Conservation (phyloP, 2,113 vertebrate species). For the Corvus cornix region DNA sequence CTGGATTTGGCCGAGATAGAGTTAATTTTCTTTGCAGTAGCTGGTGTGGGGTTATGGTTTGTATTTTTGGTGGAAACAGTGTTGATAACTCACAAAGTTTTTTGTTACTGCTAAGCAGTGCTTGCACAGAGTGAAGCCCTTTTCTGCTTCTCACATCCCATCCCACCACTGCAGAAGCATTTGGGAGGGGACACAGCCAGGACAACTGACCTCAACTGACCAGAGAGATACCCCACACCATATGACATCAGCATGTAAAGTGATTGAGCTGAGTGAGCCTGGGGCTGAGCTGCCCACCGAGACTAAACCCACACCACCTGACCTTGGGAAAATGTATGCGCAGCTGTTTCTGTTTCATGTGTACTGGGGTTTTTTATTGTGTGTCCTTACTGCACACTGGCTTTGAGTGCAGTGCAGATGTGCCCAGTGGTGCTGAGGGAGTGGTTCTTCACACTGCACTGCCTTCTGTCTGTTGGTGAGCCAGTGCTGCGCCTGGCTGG, state of each 20-base stretch:
- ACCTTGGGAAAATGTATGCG: neutral
- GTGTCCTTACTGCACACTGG: neutral
- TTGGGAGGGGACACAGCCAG: neutral
- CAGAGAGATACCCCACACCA: too few relatives aligned
- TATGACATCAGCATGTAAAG: neutral
- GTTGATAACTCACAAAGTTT: neutral
- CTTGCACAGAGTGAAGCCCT: neutral
- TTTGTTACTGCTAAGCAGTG: neutral
- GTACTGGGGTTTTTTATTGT: accelerated
- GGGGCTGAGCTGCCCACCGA: neutral
- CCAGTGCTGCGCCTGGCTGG: neutral
- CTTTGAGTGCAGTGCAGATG: neutral
- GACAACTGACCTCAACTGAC: neutral
- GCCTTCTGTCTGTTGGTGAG: neutral
- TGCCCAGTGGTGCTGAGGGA: neutral
- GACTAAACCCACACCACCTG: neutral
- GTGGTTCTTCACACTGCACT: neutral
- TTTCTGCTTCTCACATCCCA: neutral
- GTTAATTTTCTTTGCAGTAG: neutral
- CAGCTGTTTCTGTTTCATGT: neutral
- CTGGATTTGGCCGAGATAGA: neutral
- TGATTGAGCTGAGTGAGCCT: accelerated
- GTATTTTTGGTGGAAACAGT: neutral
- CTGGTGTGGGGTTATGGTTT: neutral
- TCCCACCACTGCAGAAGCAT: neutral